These are phyloP conservation scores for Smithornis capensis DNA, from an alignment of 2,113 vertebrate genomes.

Conservation along the genomic window DNA sequence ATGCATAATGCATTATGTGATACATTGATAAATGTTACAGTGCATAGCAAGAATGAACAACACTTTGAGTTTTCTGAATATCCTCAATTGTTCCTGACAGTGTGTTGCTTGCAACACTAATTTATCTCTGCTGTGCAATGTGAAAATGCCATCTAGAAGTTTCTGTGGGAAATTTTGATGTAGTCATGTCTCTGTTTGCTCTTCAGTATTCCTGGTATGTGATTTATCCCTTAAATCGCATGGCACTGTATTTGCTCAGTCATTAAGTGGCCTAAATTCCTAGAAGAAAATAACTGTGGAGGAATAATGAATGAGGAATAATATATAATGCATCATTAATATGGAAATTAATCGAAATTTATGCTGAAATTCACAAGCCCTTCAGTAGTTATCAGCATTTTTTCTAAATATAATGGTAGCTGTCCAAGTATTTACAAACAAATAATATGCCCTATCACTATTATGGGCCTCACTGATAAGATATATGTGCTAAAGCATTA, in stretches of 20 bases:
- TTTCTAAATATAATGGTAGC: slow-evolving; percentile 3
- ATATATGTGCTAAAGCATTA: not conserved
- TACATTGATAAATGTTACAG: not conserved
- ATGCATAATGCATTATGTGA: accelerated
- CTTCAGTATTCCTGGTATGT: not conserved
- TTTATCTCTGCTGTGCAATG: not conserved
- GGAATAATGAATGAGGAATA: not conserved
- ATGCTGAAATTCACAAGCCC: not conserved
- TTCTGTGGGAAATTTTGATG: not conserved
- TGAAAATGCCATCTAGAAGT: not conserved
- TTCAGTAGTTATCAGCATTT: slow-evolving; percentile 2
- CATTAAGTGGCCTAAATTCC: not conserved
- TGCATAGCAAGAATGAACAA: not conserved
- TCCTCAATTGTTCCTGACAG: not conserved
- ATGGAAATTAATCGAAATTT: slow-evolving; percentile 23
- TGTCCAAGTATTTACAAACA: slow-evolving; percentile 35
- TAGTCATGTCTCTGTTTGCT: not conserved
- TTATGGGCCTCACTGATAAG: not conserved
- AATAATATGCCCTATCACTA: not conserved
- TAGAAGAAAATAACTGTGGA: not conserved
- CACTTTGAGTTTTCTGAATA: not conserved
- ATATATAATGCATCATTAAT: not conserved
- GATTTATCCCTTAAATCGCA: not conserved
- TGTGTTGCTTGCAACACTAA: not conserved
- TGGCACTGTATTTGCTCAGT: not conserved